A percentile compares a stretch with the other conserved stretches of the same genome.
Evolutionary conservation across 2,888 invertebrate species (phyloP).

Genomic region (Neocrepidodera transversa): DNA sequence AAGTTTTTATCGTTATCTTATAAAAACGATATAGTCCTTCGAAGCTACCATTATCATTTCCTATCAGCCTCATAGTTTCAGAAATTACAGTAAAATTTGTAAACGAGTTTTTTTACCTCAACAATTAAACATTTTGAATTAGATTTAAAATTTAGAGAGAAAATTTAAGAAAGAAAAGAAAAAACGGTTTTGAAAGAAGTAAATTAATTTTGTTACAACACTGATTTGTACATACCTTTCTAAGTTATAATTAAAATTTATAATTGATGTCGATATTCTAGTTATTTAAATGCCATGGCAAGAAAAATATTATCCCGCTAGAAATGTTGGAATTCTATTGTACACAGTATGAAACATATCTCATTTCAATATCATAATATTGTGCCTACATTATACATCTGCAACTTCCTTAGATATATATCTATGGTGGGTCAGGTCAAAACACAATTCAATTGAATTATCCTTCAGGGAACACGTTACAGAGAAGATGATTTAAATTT

Average conservation of each 20-base stretch:
- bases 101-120: too few relatives aligned
- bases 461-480: not conserved
- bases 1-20: too few relatives aligned
- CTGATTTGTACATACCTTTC: not conserved
- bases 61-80: too few relatives aligned
- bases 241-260: slow-evolving; percentile 11
- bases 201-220: not conserved
- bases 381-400: not conserved
- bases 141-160: too few relatives aligned
- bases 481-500: not conserved
- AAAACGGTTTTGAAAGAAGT: not conserved
- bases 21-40: too few relatives aligned
- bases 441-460: not conserved
- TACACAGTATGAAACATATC: slow-evolving; percentile 2
- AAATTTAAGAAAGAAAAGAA: not conserved
- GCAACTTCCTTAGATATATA: slow-evolving; percentile 10
- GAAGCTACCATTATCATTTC: too few relatives aligned
- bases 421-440: slow-evolving; percentile 10
- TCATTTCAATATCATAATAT: slow-evolving; percentile 6
- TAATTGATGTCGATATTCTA: slow-evolving; percentile 4
- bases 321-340: slow-evolving; percentile 19
- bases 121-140: too few relatives aligned
- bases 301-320: slow-evolving; percentile 10
- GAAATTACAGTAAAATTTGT: too few relatives aligned
- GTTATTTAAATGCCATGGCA: slow-evolving; percentile 16